Percentiles rank a stretch among this genome's conserved stretches.
Conservation (phyloP, 2,113 vertebrate genomes). For the Australoheros scitulus region DNA sequence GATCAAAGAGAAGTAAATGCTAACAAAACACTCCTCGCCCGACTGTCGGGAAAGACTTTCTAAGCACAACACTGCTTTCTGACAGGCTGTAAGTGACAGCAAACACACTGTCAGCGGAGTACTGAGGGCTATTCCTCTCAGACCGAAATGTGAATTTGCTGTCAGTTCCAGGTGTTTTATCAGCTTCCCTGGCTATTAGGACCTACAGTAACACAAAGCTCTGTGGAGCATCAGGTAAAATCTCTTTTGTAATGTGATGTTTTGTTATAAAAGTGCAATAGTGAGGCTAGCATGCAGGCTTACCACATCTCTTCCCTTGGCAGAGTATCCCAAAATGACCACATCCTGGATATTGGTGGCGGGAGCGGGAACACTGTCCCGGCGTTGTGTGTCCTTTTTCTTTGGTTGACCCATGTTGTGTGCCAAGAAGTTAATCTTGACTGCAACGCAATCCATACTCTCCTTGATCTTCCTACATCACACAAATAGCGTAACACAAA, state of each 20-base stretch:
- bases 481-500: neutral
- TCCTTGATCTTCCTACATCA: conserved; percentile 88
- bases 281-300: conserved; percentile 14
- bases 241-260: neutral
- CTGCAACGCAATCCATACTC: conserved; percentile 87
- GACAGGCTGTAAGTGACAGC: conserved; percentile 14
- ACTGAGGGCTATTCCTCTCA: conserved; percentile 4
- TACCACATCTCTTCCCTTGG: conserved; percentile 69
- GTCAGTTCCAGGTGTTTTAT: conserved; percentile 22
- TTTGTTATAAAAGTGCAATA: neutral
- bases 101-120: conserved; percentile 5
- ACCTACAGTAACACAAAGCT: conserved; percentile 2
- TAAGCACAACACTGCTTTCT: neutral
- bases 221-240: neutral
- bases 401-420: conserved; percentile 81
- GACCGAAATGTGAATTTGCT: conserved; percentile 8
- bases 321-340: conserved; percentile 57
- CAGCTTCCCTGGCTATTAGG: neutral
- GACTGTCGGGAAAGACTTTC: neutral
- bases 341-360: conserved; percentile 77
- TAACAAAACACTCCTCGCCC: neutral
- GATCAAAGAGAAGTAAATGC: conserved; percentile 35
- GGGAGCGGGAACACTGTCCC: conserved; percentile 17
- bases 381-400: conserved; percentile 7
- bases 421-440: conserved; percentile 90